Base-by-base conservation (phyloP, 2,113 vertebrate species). In the Psittacara wagleri region DNA sequence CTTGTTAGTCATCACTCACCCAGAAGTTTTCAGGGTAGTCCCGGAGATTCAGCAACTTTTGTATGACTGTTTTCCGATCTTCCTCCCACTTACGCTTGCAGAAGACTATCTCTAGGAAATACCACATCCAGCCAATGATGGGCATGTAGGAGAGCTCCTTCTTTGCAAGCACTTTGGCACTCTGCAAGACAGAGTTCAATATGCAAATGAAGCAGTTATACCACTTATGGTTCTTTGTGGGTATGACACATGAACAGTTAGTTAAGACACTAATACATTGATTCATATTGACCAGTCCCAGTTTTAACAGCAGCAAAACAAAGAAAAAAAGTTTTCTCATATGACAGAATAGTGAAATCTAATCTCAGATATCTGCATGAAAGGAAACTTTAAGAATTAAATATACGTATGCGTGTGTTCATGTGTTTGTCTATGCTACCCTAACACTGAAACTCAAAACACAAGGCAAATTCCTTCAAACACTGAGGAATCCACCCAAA, bases 91-190 rank as follows among this genome's bases (percentile, higher is more conserved):
- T 99, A 59, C 99, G 98, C 51, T 99, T 99, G 95, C 99, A 99
- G 97, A 99, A 99, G 46, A 99, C 99, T 19, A 99, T 99, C 97
- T 99, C 99, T 13, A 99, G 97, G 96, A 99, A 99, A 97, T 99
- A 99, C 99, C 99, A 99, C 99, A 99, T 99, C 99, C 99, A 99
- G 85, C 99, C 99, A 44, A 99, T 99, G 41, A 99, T 72, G 3
- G 99, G 99, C 55, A 99, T 97, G 29, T 99, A 99, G 16, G 99
- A 97, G 88, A 99, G 96, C 94, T 99, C 99, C 74, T 99, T 99
- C 97, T 99, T 99, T 57, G 99, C 99, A 83, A 99, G 97, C 17
- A 99, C 99, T 95, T 99, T 99, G 48, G 99, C 99, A 95, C 98
- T 99, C 99, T 99, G 97, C 63, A 97, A 97, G 61, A 66, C 41